These are phyloP conservation scores for Sphecodes monilicornis DNA, from an alignment of 2,888 invertebrate species.

Conservation along the genomic window DNA sequence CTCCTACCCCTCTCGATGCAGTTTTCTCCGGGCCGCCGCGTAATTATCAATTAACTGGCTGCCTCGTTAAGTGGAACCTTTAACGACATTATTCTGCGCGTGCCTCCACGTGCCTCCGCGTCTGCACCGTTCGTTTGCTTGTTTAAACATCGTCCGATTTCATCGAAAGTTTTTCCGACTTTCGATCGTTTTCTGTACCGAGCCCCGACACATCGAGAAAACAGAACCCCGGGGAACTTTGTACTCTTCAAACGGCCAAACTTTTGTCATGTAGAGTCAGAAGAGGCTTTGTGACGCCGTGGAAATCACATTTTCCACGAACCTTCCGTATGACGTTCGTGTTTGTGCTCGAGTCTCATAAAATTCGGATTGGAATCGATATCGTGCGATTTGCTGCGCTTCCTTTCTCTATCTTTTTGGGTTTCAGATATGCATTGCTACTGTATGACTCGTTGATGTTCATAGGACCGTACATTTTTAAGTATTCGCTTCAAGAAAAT, in stretches of 20 bases:
- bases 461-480: too few species aligned
- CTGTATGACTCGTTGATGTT: too few species aligned
- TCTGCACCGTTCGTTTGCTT: neutral
- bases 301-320: neutral
- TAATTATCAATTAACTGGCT: slow-evolving; percentile 62
- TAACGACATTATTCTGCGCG: slow-evolving; percentile 46
- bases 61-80: slow-evolving; percentile 55
- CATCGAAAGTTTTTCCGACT: neutral
- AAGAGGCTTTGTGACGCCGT: neutral
- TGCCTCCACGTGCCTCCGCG: slow-evolving; percentile 17
- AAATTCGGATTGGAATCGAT: neutral
- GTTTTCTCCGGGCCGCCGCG: slow-evolving; percentile 47
- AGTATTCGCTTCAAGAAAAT: neutral
- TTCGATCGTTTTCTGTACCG: neutral
- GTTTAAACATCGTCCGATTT: slow-evolving; percentile 19
- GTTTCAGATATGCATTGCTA: neutral
- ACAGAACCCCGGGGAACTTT: neutral
- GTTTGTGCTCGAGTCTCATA: neutral
- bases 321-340: neutral
- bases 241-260: neutral
- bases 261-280: neutral
- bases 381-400: neutral
- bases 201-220: neutral
- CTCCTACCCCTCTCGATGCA: slow-evolving; percentile 11
- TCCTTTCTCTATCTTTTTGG: neutral